Base-by-base conservation (phyloP, 2,888 invertebrate species). In the Mimas tiliae region DNA sequence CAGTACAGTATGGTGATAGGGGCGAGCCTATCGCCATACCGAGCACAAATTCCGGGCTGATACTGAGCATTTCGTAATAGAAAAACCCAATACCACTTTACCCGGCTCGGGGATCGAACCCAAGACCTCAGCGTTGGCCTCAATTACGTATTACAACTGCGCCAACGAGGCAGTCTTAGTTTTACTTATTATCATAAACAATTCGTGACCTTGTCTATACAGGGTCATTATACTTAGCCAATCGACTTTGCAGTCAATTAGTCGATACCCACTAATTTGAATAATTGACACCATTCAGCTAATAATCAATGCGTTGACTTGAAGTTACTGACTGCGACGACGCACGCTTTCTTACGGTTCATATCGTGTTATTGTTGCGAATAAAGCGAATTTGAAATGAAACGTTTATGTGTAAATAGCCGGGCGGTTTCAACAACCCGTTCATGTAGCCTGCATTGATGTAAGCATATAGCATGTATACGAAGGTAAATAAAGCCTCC, bases 271-370 rank as follows among this genome's bases (percentile, higher is more conserved):
- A 58, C 11, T 38, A 58, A 58, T 58, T 58, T 58, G 38, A 11
- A 11, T 58, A 58, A 58, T 1, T 34, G 34, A 11, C 4, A 16
- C n/a, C 38, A 4, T 34, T n/a, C 16, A 11, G 55, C 16, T 58
- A 58, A 16, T 38, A 55, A 55, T 55, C 8, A 58, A 4, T 38
- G 38, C 38, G 42, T 12, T 16, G 34, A 34, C 34, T 58, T 42
- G 42, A 42, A 42, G 58, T 58, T 58, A 58, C n/a, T 58, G 58
- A 58, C 58, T 42, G 58, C 58, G 38, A 42, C 58, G 38, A 58
- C 19, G 38, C 42, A 58, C 19, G 38, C 16, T 42, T 58, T 58
- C 42, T 0, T 42, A 6, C 21, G 9, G 1, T 58, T 52, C 27
- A 19, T 14, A 19, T 1, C 4, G 55, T 55, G 38, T 16, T 38